Conservation (phyloP, 2,113 vertebrate genomes). For the Ochotona curzoniae region DNA sequence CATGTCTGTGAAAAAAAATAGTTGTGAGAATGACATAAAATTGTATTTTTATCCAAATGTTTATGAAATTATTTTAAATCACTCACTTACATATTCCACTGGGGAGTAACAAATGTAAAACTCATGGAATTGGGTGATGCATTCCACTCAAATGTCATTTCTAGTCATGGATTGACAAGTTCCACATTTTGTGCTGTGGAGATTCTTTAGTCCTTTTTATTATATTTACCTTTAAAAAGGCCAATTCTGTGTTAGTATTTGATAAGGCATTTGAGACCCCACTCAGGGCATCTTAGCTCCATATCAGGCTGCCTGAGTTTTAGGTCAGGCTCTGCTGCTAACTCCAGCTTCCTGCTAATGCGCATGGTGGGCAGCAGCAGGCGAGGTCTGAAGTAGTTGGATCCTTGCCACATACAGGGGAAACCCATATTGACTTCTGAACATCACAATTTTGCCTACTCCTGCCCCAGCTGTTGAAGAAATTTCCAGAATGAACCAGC, state of each 20-base stretch:
- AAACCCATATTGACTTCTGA: too few relatives aligned
- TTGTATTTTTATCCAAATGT: constrained; percentile 31
- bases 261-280: neutral
- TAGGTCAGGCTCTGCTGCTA: too few relatives aligned
- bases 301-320: too few relatives aligned
- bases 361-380: too few relatives aligned
- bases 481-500: too few relatives aligned
- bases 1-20: neutral
- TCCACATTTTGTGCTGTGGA: neutral
- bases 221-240: neutral
- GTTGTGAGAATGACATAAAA: neutral
- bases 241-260: neutral
- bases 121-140: neutral
- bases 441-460: too few relatives aligned
- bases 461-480: too few relatives aligned
- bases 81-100: constrained; percentile 17
- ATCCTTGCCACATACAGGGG: too few relatives aligned
- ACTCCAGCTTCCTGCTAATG: too few relatives aligned
- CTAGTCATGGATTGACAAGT: neutral
- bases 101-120: constrained; percentile 1
- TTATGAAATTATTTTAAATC: constrained; percentile 29
- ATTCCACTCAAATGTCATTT: neutral
- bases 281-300: too few relatives aligned
- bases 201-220: neutral
- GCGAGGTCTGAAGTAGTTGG: too few relatives aligned